phyloP scores from a whole-genome alignment of 1,140 invertebrate species.

The Bombus consobrinus region DNA sequence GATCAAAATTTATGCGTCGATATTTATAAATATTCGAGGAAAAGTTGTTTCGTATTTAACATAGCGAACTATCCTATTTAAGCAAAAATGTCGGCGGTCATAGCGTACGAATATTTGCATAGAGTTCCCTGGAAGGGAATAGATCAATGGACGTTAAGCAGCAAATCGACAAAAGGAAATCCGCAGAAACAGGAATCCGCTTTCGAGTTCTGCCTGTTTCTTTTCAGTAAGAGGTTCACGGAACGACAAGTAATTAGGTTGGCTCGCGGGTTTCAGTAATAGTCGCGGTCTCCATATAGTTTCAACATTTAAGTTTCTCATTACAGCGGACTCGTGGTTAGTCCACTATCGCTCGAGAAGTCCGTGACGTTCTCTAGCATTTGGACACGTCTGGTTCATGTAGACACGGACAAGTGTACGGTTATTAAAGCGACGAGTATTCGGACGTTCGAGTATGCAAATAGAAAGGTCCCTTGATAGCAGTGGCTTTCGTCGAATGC shows the following conservation, averaged over 20 bases:
- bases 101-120: neutral
- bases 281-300: slow-evolving; percentile 65
- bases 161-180: neutral
- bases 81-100: neutral
- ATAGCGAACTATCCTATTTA: too few relatives aligned
- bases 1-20: too few relatives aligned
- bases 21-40: neutral
- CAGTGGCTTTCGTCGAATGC: slow-evolving; percentile 20
- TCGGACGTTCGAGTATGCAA: slow-evolving; percentile 20
- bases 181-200: neutral
- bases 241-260: slow-evolving; percentile 59
- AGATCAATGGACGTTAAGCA: neutral
- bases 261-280: slow-evolving; percentile 56
- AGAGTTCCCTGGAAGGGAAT: neutral
- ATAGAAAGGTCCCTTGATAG: slow-evolving; percentile 21
- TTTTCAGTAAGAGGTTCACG: slow-evolving; percentile 25
- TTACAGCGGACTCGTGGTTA: slow-evolving; percentile 53
- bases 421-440: slow-evolving; percentile 23
- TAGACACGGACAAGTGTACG: neutral
- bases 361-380: slow-evolving; percentile 65
- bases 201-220: slow-evolving; percentile 15
- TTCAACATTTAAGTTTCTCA: slow-evolving; percentile 69
- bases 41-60: too few relatives aligned
- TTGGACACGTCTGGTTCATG: slow-evolving; percentile 54
- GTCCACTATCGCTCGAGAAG: slow-evolving; percentile 57